Evolutionary conservation across 2,888 invertebrate species (phyloP).

Genomic region (Osmoderma eremita): DNA sequence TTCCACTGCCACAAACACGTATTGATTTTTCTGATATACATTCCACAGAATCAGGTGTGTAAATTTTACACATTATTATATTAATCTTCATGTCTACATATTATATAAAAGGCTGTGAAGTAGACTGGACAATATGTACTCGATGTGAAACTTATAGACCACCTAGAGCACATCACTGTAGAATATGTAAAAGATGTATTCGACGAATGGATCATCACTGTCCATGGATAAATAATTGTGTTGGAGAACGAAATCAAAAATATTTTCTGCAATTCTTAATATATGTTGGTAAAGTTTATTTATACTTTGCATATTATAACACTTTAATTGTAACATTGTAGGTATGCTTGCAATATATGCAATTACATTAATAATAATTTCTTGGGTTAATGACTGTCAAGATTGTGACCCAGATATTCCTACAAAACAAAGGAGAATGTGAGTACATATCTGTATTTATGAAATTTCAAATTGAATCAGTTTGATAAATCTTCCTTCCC

Average conservation of each 20-base stretch:
- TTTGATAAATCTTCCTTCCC: too few relatives aligned
- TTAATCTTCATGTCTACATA: slow-evolving; percentile 8
- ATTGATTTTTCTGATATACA: slow-evolving; percentile 85
- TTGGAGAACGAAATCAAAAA: slow-evolving; percentile 91
- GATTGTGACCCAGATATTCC: slow-evolving; percentile 73
- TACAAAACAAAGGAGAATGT: slow-evolving; percentile 80
- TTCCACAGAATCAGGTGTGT: slow-evolving; percentile 66
- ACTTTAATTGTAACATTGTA: slow-evolving; percentile 33
- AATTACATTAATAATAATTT: slow-evolving; percentile 74
- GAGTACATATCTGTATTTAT: slow-evolving; percentile 61
- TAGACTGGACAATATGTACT: slow-evolving; percentile 83
- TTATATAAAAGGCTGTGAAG: slow-evolving; percentile 63
- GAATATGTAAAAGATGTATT: slow-evolving; percentile 86
- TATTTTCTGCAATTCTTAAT: slow-evolving; percentile 89
- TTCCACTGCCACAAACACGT: slow-evolving; percentile 78
- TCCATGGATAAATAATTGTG: slow-evolving; percentile 94
- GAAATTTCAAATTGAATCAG: too few relatives aligned
- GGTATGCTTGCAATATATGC: slow-evolving; percentile 73
- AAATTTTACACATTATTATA: slow-evolving; percentile 20
- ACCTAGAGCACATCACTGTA: slow-evolving; percentile 87
- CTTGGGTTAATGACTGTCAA: slow-evolving; percentile 78
- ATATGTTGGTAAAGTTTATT: slow-evolving; percentile 69
- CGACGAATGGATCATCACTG: slow-evolving; percentile 87
- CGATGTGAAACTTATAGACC: slow-evolving; percentile 85
- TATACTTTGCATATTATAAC: neutral